Evolutionary conservation across 1,140 invertebrate genomes (phyloP), one percentile per base, ranked within the genome.

Genomic region (Octopus sinensis): DNA sequence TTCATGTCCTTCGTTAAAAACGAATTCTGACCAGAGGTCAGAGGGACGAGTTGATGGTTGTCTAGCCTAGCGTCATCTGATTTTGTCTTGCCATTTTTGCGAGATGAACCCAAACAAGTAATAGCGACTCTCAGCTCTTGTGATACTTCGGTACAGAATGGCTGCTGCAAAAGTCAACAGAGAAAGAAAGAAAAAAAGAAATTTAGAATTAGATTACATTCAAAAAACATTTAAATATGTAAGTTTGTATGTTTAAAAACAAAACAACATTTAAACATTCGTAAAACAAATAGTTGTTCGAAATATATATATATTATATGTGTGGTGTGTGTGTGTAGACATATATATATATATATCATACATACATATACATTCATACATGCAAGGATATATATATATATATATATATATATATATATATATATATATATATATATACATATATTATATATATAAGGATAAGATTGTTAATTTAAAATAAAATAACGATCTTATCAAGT

Each of bases 111-210:
- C 84, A 95, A 94, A 89, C 97, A 98, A 75, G 95, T 93, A 84
- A 98, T 93, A 4, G 97, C 97, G 89, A 98, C 97, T 53, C 96
- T 92, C 80, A 98, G 92, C 91, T 99, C 97, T 91, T 97, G 95
- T 4, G 94, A 95, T 95, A 98, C 98, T 92, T 98, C 96, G 5
- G 96, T 95, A 89, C 97, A 98, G 68, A 98, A 90, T 6, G 96
- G 96, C 93, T 97, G 96, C 88, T 95, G 93, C 6, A 92, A 85
- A 78, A 83, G 62, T 73, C 54, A 79, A 13, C 76, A 54, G 7
- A 43, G 30, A 43, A 43, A 43, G 3, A 1, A 43, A 43, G 30
- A 43, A 6, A 17, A 12, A 78, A 54, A 62, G 4, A 62, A 62
- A 9, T 12, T 9, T 62, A 62, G 1, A 62, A 62, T 62, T 17